Evolutionary conservation across 1,140 invertebrate genomes (phyloP), one percentile per base, ranked within the genome.

Genomic region (Drosophila sp.): DNA sequence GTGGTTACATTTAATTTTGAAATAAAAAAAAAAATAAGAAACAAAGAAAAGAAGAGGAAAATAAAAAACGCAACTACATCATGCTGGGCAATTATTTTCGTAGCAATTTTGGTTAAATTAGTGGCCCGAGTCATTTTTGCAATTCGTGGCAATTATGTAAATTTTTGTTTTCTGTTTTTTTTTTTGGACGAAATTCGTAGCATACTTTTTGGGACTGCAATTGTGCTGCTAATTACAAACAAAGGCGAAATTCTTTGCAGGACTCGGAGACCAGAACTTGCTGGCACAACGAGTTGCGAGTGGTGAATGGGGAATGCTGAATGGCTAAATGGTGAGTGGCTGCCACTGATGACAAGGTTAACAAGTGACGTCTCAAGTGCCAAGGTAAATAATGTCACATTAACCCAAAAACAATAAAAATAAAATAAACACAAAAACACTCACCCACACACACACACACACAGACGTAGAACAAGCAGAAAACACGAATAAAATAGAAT

Each of bases 21-120:
- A 87, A 87, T 87, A 63, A 81, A 85, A 78, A 61, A 70, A 79
- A 85, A 85, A 32, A 33, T 2, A 58, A 35, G 23, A 56, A 56
- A 11, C 10, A 44, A 44, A 25, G 6, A 44, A 41, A 5, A 60
- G 70, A 78, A 86, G 81, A 78, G 81, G 81, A 17, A 25, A 10
- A 27, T 6, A 50, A 50, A 10, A 50, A 50, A 50, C 4, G 4
- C 41, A 44, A n/a, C 44, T 79, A 72, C 82, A 86, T 85, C 83
- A 82, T 71, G 68, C 54, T 76, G 82, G 79, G 70, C 83, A 85
- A 85, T 85, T 85, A 87, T 85, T 85, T 85, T 68, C 25, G 32
- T 35, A 79, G 79, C 82, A 85, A 85, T 87, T 85, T 82, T 75
- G 68, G 23, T 50, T 64, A 85, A 85, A 85, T 85, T 85, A 85